Base-by-base conservation (phyloP, 2,113 vertebrate genomes). In the Phalacrocorax brasilianus region DNA sequence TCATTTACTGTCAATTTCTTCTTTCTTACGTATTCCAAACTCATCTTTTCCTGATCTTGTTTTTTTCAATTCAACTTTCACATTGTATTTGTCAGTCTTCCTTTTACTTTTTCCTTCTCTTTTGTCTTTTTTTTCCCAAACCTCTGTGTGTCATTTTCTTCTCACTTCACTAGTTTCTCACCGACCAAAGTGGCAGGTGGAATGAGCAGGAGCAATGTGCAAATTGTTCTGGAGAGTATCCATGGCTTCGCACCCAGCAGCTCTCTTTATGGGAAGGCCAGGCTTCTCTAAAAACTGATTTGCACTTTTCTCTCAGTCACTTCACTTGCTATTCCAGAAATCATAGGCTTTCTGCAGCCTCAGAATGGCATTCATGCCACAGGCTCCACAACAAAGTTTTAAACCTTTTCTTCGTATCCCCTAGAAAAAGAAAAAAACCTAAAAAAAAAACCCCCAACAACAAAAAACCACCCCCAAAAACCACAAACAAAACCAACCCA, bases 21-120 rank as follows among this genome's bases (percentile, higher is more conserved):
- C 40, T 40, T 88, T 77, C 59, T 75, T 71, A 65, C 56, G 56
- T 86, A 93, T 95, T 86, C 88, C 71, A 89, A 81, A 52, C 35
- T 28, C 27, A 84, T 83, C 72, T 59, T 94, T 79, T 67, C 71
- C 55, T 49, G 44, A 91, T 94, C 85, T 65, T 91, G 59, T 89
- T 80, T 75, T 90, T 95, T 85, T 83, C 74, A 91, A 93, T 95
- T 95, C 55, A 88, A 73, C 92, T 93, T 89, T 87, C 89, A 84
- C 85, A 88, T 77, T 62, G n/a, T 40, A 93, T 92, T 91, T 93
- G 59, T 88, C 85, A 77, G 55, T 70, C 91, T 81, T 85, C 35
- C 47, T 88, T 94, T 91, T 28, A 62, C 45, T 65, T 91, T 85
- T 91, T 55, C 45, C 45, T 82, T 75, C 42, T 47, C 33, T 23